These are phyloP conservation scores for Metallyticus violacea DNA, from an alignment of 2,888 invertebrate species.

Conservation along the genomic window DNA sequence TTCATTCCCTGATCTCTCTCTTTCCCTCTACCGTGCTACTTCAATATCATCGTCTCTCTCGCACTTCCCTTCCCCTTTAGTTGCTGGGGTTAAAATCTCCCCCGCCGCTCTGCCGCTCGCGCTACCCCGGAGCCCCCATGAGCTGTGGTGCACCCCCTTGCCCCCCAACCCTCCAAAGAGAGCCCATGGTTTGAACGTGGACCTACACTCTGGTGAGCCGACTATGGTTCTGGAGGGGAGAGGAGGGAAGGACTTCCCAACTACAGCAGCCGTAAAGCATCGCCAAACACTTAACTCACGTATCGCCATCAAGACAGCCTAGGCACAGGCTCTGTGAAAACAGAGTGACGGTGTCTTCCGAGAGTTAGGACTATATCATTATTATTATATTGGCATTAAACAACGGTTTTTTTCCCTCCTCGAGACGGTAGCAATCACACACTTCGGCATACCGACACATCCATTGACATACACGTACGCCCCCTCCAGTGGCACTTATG, in stretches of 20 bases:
- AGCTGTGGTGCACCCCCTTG: neutral
- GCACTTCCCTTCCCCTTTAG: slow-evolving; percentile 27
- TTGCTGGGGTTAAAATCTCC: slow-evolving; percentile 17
- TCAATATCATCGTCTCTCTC: slow-evolving; percentile 9
- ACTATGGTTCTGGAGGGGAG: slow-evolving; percentile 27
- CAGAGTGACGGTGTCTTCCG: neutral
- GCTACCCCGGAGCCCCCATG: neutral
- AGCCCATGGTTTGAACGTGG: neutral
- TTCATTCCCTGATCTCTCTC: slow-evolving; percentile 31
- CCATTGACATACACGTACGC: slow-evolving; percentile 4
- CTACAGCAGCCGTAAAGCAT: slow-evolving; percentile 33
- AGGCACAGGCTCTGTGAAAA: neutral
- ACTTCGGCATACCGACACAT: neutral
- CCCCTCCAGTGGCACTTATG: neutral
- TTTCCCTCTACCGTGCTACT: slow-evolving; percentile 12
- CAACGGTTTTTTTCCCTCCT: neutral
- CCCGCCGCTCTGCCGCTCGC: neutral
- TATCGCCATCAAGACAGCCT: slow-evolving; percentile 26
- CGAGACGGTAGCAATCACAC: neutral
- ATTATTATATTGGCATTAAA: neutral
- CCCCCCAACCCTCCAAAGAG: neutral
- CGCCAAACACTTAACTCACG: slow-evolving; percentile 35
- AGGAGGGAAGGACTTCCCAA: slow-evolving; percentile 27
- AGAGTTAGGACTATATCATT: slow-evolving; percentile 1
- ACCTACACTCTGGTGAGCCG: too few species aligned